These are phyloP conservation scores for Rhysida immarginata DNA, from an alignment of 1,140 invertebrate genomes.

Conservation along the genomic window DNA sequence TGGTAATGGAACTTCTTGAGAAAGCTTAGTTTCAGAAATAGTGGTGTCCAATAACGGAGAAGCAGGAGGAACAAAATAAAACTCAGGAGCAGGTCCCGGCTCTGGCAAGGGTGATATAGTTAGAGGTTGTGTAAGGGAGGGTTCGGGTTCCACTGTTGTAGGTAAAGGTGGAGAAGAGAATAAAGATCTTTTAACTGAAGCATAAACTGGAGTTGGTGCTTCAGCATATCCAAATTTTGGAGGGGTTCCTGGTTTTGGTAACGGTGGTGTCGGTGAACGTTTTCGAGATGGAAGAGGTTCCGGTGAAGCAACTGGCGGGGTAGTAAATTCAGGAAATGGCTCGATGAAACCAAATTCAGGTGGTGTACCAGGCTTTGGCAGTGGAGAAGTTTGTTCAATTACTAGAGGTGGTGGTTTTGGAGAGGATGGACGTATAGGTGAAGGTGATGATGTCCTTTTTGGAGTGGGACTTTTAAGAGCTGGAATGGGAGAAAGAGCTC, in stretches of 20 bases:
- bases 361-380: not conserved
- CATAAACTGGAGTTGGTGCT: not conserved
- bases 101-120: conserved; percentile 3
- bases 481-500: not conserved
- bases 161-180: not conserved
- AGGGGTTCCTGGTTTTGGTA: conserved; percentile 46
- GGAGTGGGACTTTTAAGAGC: not conserved
- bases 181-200: conserved; percentile 15
- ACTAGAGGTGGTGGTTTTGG: no score
- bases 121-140: conserved; percentile 1
- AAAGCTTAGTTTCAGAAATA: no score
- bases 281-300: not conserved
- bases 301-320: not conserved
- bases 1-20: conserved; percentile 6
- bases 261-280: not conserved
- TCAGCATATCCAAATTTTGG: conserved; percentile 46
- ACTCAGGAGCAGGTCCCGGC: conserved; percentile 29
- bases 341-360: not conserved
- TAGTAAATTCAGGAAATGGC: not conserved
- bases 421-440: no score
- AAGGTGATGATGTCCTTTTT: no score
- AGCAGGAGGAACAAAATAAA: not conserved
- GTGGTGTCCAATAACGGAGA: no score
- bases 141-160: conserved; percentile 11
- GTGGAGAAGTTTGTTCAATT: not conserved